Evolutionary conservation across 2,888 invertebrate species (phyloP).

Genomic region (Carcina quercana): DNA sequence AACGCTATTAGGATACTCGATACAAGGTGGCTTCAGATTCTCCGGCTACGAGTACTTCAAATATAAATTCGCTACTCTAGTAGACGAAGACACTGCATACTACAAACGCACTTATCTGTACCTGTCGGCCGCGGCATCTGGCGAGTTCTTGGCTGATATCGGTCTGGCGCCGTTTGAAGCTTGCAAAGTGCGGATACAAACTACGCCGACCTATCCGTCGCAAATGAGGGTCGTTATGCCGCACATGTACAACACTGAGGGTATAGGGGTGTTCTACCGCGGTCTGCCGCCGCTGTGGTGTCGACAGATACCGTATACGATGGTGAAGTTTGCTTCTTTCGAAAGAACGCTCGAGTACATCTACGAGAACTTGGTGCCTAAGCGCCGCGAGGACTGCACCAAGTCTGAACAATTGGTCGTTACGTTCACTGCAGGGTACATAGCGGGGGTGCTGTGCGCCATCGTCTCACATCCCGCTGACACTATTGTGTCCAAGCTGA

Average conservation of each 20-base stretch:
- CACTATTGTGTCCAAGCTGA: slow-evolving; percentile 91
- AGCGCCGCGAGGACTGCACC: slow-evolving; percentile 84
- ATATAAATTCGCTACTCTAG: slow-evolving; percentile 78
- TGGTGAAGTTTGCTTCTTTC: slow-evolving; percentile 97
- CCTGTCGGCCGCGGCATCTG: slow-evolving; percentile 88
- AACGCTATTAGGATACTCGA: slow-evolving; percentile 87
- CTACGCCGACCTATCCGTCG: slow-evolving; percentile 83
- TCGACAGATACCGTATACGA: slow-evolving; percentile 91
- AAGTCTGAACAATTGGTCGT: slow-evolving; percentile 88
- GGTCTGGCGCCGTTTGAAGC: slow-evolving; percentile 86
- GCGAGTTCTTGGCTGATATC: slow-evolving; percentile 91
- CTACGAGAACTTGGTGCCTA: slow-evolving; percentile 81
- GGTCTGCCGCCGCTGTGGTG: slow-evolving; percentile 89
- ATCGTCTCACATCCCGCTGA: slow-evolving; percentile 94
- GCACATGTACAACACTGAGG: slow-evolving; percentile 84
- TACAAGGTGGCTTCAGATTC: slow-evolving; percentile 84
- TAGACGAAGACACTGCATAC: slow-evolving; percentile 86
- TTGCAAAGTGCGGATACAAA: slow-evolving; percentile 87
- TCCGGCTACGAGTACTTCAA: slow-evolving; percentile 93
- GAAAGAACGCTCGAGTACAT: slow-evolving; percentile 89
- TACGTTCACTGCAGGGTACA: slow-evolving; percentile 92
- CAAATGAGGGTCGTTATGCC: slow-evolving; percentile 82
- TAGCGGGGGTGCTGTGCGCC: slow-evolving; percentile 95
- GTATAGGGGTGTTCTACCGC: slow-evolving; percentile 85
- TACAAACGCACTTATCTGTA: slow-evolving; percentile 88